phyloP scores from a whole-genome alignment of 2,888 invertebrate genomes.

The Tenthredo notha region DNA sequence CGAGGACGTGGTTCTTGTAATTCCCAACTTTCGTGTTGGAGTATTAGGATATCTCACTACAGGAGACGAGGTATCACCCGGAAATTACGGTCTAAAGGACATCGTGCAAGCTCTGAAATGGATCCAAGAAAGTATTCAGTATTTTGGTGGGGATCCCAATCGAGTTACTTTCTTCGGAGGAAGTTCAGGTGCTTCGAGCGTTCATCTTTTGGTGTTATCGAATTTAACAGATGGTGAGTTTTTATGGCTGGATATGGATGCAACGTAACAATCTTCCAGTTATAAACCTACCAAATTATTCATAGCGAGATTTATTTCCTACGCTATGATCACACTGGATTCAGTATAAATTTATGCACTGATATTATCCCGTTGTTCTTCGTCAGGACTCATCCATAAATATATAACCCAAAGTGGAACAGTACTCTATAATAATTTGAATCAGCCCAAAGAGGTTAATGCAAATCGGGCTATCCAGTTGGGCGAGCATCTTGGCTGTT shows the following conservation, averaged over 20 bases:
- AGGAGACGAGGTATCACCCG: constrained; percentile 36
- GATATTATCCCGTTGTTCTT: not conserved
- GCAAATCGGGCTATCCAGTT: not conserved
- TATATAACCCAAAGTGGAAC: constrained; percentile 32
- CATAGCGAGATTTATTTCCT: not conserved
- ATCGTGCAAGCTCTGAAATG: not conserved
- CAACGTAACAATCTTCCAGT: not conserved
- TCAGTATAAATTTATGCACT: too few species aligned
- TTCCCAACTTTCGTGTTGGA: not conserved
- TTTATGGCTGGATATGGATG: not conserved
- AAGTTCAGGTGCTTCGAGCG: not conserved
- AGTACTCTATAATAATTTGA: not conserved
- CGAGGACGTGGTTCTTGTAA: constrained; percentile 25
- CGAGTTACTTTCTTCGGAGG: constrained; percentile 6
- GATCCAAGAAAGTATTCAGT: constrained; percentile 23
- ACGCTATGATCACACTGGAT: not conserved
- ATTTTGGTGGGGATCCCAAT: constrained; percentile 33
- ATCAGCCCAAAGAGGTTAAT: not conserved
- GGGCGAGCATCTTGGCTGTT: not conserved
- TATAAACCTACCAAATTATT: not conserved
- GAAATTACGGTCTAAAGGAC: constrained; percentile 34
- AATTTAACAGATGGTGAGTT: constrained; percentile 7
- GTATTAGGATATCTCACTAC: constrained; percentile 23
- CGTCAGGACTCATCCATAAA: constrained; percentile 19
- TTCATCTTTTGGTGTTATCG: constrained; percentile 21